These are phyloP conservation scores for Agelas oroides DNA, from an alignment of 37 sponge, comb jelly and placozoan genomes.

Conservation along the genomic window DNA sequence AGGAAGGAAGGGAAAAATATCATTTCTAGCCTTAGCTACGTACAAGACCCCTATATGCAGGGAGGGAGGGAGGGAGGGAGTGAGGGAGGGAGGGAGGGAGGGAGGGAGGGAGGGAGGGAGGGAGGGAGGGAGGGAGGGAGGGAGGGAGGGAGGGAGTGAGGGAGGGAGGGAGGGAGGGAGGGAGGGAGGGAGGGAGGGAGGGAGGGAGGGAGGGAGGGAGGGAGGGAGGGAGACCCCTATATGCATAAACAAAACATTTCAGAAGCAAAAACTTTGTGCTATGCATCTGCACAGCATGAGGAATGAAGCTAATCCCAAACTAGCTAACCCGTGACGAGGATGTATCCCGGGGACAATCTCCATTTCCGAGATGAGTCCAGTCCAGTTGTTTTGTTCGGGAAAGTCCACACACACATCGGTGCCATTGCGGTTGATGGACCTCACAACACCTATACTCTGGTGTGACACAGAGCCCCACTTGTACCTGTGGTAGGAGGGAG, in stretches of 20 bases:
- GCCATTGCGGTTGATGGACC: slow-evolving; percentile 82
- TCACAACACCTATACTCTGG: slow-evolving; percentile 86
- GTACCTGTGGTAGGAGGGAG: slow-evolving; percentile 70
- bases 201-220: slow-evolving; percentile 13
- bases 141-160: slow-evolving; percentile 48
- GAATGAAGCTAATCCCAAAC: no score
- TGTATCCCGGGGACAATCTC: slow-evolving; percentile 90
- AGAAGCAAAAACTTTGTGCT: no score
- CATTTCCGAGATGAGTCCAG: slow-evolving; percentile 94
- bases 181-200: background rate
- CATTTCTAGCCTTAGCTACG: no score
- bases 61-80: background rate
- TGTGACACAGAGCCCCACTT: slow-evolving; percentile 95
- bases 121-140: slow-evolving; percentile 56
- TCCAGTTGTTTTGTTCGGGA: slow-evolving; percentile 96
- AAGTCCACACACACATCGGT: slow-evolving; percentile 90
- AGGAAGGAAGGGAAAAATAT: no score
- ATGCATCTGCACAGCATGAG: no score
- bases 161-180: slow-evolving; percentile 19
- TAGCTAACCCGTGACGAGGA: slow-evolving; percentile 65
- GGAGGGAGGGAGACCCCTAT: background rate
- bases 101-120: no score
- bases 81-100: background rate
- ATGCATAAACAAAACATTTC: background rate
- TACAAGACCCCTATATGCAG: no score